Percentiles rank a stretch among this genome's conserved stretches.
These are phyloP conservation scores for Chlamydotis undulata DNA, from an alignment of 2,113 vertebrate species.

Conservation along the genomic window DNA sequence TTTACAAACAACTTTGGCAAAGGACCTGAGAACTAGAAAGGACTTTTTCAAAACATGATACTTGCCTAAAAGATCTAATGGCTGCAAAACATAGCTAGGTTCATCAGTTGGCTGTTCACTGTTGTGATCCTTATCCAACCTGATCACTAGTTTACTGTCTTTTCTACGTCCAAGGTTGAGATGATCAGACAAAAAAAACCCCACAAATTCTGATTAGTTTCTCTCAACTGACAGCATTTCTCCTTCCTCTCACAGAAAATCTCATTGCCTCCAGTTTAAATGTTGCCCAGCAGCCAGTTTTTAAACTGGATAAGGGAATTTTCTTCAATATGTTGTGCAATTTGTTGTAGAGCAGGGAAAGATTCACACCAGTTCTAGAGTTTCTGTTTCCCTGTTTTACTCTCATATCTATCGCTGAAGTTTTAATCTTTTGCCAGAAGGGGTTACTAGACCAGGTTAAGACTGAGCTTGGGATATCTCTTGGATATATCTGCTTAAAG, in stretches of 20 bases:
- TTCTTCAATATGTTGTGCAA: background rate
- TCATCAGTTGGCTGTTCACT: background rate
- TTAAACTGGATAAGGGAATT: background rate
- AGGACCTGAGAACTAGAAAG: background rate
- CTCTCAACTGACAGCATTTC: background rate
- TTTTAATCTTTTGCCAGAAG: constrained; percentile 11
- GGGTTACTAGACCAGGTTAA: constrained; percentile 2
- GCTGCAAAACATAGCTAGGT: background rate
- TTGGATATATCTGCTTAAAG: constrained; percentile 41
- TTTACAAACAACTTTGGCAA: background rate
- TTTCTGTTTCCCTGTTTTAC: background rate
- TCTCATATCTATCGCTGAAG: background rate
- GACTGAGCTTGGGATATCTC: background rate
- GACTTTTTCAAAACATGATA: background rate
- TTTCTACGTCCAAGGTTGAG: background rate
- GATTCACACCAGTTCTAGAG: background rate
- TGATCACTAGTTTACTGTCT: background rate
- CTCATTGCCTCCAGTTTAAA: background rate
- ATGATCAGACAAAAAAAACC: background rate
- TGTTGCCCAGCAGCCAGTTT: background rate
- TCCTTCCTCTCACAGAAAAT: background rate
- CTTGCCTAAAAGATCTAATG: background rate
- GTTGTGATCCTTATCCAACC: background rate
- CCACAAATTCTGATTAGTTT: background rate
- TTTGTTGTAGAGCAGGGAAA: background rate